Evolutionary conservation across 1,140 invertebrate genomes (phyloP).

Genomic region (Drosophila ficusphila): DNA sequence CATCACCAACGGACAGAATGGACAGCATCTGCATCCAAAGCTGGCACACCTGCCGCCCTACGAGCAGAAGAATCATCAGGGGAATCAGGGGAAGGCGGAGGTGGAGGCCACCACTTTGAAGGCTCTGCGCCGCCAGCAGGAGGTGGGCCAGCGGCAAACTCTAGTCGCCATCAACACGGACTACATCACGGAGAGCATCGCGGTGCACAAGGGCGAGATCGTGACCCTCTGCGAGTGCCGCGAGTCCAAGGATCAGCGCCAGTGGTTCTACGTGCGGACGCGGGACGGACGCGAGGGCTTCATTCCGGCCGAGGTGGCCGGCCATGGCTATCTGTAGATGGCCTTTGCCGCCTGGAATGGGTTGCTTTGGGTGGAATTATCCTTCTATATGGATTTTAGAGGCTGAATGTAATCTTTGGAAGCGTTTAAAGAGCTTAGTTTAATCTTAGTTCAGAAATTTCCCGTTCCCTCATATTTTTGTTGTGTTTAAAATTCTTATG

Average conservation of each 20-base stretch:
- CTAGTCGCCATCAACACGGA: constrained; percentile 88
- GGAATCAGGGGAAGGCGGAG: no score
- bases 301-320: constrained; percentile 90
- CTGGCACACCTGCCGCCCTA: constrained; percentile 22
- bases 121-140: constrained; percentile 34
- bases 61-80: constrained; percentile 25
- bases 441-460: no score
- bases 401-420: background rate
- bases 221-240: constrained; percentile 87
- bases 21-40: constrained; percentile 80
- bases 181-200: constrained; percentile 87
- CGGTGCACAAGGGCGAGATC: constrained; percentile 89
- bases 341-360: background rate
- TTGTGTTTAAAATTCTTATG: no score
- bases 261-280: constrained; percentile 90
- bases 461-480: no score
- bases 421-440: no score
- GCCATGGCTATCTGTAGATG: constrained; percentile 89
- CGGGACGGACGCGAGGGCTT: constrained; percentile 89
- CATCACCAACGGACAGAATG: constrained; percentile 80
- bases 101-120: constrained; percentile 27
- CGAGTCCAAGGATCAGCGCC: constrained; percentile 84
- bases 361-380: background rate
- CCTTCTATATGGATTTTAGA: background rate
- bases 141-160: constrained; percentile 85